Evolutionary conservation across 1,140 invertebrate species (phyloP).

Genomic region (Chrysoperla carnea): DNA sequence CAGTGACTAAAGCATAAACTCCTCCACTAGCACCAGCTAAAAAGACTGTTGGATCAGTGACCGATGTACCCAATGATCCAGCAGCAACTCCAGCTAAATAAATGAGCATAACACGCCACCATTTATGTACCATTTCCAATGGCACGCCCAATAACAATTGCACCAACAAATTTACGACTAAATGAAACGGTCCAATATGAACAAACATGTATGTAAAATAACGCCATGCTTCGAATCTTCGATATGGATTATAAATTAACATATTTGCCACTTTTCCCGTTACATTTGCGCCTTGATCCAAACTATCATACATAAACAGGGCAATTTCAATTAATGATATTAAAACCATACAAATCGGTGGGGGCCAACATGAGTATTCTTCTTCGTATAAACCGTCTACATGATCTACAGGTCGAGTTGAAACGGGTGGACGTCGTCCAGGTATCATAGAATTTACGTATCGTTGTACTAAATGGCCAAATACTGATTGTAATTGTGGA

Average conservation of each 20-base stretch:
- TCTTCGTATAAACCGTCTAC: constrained; percentile 63
- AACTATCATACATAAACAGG: constrained; percentile 42
- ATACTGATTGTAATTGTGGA: constrained; percentile 37
- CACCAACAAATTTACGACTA: constrained; percentile 82
- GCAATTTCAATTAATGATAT: constrained; percentile 53
- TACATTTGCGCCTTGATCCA: constrained; percentile 18
- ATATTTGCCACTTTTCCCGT: constrained; percentile 53
- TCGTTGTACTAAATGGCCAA: constrained; percentile 34
- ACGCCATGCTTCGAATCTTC: constrained; percentile 78
- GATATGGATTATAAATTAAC: constrained; percentile 82
- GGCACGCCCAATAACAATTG: constrained; percentile 85
- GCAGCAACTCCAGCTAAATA: constrained; percentile 69
- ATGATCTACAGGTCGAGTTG: neutral
- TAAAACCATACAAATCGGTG: constrained; percentile 69
- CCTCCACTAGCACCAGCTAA: constrained; percentile 91
- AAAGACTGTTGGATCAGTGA: constrained; percentile 70
- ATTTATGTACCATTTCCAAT: constrained; percentile 88
- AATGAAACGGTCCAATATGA: constrained; percentile 74
- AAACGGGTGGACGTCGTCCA: constrained; percentile 1
- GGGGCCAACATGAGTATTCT: constrained; percentile 71
- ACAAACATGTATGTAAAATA: constrained; percentile 94
- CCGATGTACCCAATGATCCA: constrained; percentile 76
- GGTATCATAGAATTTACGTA: constrained; percentile 27
- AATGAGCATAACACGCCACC: constrained; percentile 73
- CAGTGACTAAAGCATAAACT: constrained; percentile 87